phyloP scores from a whole-genome alignment of 2,888 invertebrate species.

The Aporophyla nigra region DNA sequence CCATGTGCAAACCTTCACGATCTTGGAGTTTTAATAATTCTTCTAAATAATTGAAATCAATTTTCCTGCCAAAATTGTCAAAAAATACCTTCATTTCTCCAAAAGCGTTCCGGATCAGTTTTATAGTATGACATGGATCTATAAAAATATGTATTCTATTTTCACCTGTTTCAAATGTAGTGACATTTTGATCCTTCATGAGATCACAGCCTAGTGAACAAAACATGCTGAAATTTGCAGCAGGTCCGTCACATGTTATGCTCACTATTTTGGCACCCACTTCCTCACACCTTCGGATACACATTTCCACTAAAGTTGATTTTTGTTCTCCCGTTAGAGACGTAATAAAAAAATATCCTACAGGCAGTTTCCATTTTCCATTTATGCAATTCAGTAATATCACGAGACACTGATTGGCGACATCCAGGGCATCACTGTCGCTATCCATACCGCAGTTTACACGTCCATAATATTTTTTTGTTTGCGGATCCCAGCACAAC shows the following conservation, averaged over 20 bases:
- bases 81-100: slow-evolving; percentile 56
- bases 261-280: neutral
- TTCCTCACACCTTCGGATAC: neutral
- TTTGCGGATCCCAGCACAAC: slow-evolving; percentile 3
- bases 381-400: slow-evolving; percentile 18
- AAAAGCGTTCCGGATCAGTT: slow-evolving; percentile 43
- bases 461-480: slow-evolving; percentile 9
- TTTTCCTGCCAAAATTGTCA: slow-evolving; percentile 22
- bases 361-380: slow-evolving; percentile 13
- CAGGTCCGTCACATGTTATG: slow-evolving; percentile 18
- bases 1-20: slow-evolving; percentile 11
- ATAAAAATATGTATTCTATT: slow-evolving; percentile 24
- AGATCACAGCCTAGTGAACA: neutral
- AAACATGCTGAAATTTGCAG: slow-evolving; percentile 25
- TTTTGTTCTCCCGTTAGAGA: slow-evolving; percentile 1
- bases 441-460: slow-evolving; percentile 4
- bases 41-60: slow-evolving; percentile 10
- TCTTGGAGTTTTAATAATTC: neutral
- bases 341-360: slow-evolving; percentile 14
- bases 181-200: slow-evolving; percentile 4
- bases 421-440: slow-evolving; percentile 10
- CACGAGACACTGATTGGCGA: slow-evolving; percentile 9
- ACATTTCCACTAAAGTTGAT: neutral
- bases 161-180: neutral
- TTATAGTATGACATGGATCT: slow-evolving; percentile 11